These are phyloP conservation scores for Mormyrops attenuatus DNA, from an alignment of 2,797 vertebrate genomes.

Conservation along the genomic window DNA sequence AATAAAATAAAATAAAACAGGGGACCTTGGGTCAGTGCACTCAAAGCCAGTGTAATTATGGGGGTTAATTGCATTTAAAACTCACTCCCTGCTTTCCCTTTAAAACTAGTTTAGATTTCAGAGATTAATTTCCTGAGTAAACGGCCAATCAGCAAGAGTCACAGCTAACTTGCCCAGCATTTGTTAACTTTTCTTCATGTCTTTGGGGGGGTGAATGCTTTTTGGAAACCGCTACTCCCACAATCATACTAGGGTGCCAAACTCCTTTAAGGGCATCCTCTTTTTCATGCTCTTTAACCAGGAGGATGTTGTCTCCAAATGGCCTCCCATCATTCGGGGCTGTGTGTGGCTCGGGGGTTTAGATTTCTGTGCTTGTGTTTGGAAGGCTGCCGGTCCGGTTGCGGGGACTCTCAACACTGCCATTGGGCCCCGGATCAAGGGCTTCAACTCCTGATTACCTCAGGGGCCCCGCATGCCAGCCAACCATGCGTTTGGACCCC, in stretches of 20 bases:
- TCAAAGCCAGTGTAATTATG: background rate
- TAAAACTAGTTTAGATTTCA: background rate
- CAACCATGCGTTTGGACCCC: background rate
- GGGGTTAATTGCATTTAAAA: slow-evolving; percentile 11
- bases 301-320: background rate
- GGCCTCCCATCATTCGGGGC: background rate
- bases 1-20: background rate
- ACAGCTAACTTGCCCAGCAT: background rate
- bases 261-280: background rate
- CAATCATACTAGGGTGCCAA: background rate
- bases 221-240: background rate
- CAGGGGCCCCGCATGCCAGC: background rate
- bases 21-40: background rate
- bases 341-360: background rate
- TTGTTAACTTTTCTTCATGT: background rate
- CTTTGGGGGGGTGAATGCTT: background rate
- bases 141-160: background rate
- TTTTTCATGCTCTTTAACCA: background rate
- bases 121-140: background rate
- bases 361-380: background rate
- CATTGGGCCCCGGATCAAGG: background rate
- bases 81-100: background rate
- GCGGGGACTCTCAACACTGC: background rate
- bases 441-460: background rate
- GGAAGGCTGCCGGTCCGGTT: background rate